Base-by-base conservation (phyloP, 2,888 invertebrate species). In the Eueremaeus valkanovi region DNA sequence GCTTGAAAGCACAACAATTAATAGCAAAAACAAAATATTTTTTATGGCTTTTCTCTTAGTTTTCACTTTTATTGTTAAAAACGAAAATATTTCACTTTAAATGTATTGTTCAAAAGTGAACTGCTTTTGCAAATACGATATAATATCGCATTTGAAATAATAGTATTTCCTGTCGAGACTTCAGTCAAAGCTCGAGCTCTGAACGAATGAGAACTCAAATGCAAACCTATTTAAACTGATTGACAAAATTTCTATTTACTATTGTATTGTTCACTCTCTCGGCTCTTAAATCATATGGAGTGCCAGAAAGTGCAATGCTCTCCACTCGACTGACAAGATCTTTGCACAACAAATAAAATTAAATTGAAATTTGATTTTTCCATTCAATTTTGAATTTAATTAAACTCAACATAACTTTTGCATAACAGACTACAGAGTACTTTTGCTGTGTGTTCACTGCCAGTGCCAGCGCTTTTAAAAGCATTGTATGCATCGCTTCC, bases 281-380 rank as follows among this genome's bases (percentile, higher is more conserved):
- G 42, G 27, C 24, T 2, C 6, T 55, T 16, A 55, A 55, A 31
- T 31, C 61, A 31, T 61, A 31, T 61, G 31, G 11, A 42, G 68
- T 68, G 42, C 68, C 68, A 42, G 3, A 21, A 40, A 42, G 68
- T 68, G 68, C 68, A 68, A n/a, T 40, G 68, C 68, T n/a, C 68
- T 42, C 68, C 1, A 63, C 31, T 63, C 33, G 61, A 31, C 31
- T 2, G 31, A 63, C 63, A 63, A 63, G 55, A 55, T 55, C 33
- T 33, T 24, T 11, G 31, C n/a, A 18, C 63, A 33, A 63, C 33
- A 63, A 63, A 55, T 51, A 51, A 51, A n/a, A 24, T 51, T 51
- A 24, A 51, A 45, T n/a, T n/a, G 51, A 55, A 55, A 24, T 55
- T 24, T 24, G 24, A 27, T 55, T 55, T 55, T 55, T 27, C 1